Evolutionary conservation across 2,797 vertebrate genomes (phyloP).

Genomic region (Fringilla coelebs): DNA sequence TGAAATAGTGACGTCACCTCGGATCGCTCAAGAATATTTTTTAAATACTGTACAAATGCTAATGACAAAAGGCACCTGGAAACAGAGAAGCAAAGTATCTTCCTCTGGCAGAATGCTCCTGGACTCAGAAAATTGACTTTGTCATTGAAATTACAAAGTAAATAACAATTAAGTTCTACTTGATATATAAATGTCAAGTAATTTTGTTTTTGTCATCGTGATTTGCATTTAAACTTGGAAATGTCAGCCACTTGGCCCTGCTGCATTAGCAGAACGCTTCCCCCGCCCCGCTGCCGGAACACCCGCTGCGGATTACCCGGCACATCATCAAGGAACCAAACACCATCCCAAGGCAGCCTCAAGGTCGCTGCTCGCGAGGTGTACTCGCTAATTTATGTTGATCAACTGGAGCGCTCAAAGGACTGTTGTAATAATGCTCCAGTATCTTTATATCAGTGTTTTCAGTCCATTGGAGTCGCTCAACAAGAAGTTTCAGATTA

Average conservation of each 20-base stretch:
- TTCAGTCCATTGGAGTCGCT: neutral
- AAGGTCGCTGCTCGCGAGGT: neutral
- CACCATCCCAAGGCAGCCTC: constrained; percentile 31
- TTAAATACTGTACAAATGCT: neutral
- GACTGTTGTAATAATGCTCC: constrained; percentile 21
- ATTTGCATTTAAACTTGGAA: constrained; percentile 35
- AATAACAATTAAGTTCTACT: constrained; percentile 32
- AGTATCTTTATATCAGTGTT: neutral
- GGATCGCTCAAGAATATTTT: rapidly evolving
- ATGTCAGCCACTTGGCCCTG: constrained; percentile 1
- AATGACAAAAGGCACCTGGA: neutral
- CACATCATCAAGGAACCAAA: constrained; percentile 23
- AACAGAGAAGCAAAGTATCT: neutral
- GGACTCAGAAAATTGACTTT: neutral
- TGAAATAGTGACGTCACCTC: neutral
- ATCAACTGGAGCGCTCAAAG: constrained; percentile 12
- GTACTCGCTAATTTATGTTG: constrained; percentile 47
- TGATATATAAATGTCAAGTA: constrained; percentile 34
- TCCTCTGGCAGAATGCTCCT: neutral
- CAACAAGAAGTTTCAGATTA: neutral
- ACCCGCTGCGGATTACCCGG: neutral
- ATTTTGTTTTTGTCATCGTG: neutral
- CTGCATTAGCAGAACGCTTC: neutral
- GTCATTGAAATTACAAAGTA: constrained; percentile 4
- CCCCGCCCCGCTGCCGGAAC: neutral